phyloP scores from a whole-genome alignment of 1,140 invertebrate genomes.

The Ooceraea biroi region DNA sequence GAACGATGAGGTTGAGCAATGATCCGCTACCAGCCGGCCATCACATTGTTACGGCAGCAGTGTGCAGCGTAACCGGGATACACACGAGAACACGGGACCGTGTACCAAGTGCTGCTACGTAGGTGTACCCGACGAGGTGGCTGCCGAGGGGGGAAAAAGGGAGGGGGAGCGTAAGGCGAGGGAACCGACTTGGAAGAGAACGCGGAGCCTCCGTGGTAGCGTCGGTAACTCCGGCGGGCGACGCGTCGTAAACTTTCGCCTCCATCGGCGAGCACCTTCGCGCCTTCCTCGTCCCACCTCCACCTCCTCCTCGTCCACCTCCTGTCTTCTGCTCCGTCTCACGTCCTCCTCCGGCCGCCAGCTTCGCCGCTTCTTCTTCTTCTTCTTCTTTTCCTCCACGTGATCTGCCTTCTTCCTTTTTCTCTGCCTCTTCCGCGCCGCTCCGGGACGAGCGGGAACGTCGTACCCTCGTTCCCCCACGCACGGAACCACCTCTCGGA shows the following conservation, averaged over 20 bases:
- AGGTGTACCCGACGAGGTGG: slow-evolving; percentile 65
- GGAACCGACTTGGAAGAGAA: slow-evolving; percentile 51
- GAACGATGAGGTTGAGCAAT: slow-evolving; percentile 72
- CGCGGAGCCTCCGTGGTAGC: slow-evolving; percentile 79
- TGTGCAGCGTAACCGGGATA: slow-evolving; percentile 74
- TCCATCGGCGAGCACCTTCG: slow-evolving; percentile 82
- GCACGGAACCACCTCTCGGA: slow-evolving; percentile 69
- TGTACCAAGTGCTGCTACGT: slow-evolving; percentile 74
- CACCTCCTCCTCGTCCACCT: slow-evolving; percentile 21
- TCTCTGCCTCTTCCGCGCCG: slow-evolving; percentile 23
- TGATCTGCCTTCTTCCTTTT: slow-evolving; percentile 14
- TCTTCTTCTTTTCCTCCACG: slow-evolving; percentile 10
- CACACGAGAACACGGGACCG: slow-evolving; percentile 64
- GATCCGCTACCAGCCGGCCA: slow-evolving; percentile 70
- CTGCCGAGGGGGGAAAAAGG: slow-evolving; percentile 24
- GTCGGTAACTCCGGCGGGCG: slow-evolving; percentile 82
- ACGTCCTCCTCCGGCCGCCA: slow-evolving; percentile 10
- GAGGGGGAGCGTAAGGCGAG: slow-evolving; percentile 37
- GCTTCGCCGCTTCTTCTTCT: slow-evolving; percentile 24
- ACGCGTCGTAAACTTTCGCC: slow-evolving; percentile 85
- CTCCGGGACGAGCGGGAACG: slow-evolving; percentile 23
- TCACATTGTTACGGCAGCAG: slow-evolving; percentile 75
- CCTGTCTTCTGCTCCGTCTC: slow-evolving; percentile 58
- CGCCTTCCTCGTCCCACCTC: slow-evolving; percentile 74
- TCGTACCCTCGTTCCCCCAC: slow-evolving; percentile 63